Conservation (phyloP, 2,797 vertebrate genomes). For the Falco peregrinus region DNA sequence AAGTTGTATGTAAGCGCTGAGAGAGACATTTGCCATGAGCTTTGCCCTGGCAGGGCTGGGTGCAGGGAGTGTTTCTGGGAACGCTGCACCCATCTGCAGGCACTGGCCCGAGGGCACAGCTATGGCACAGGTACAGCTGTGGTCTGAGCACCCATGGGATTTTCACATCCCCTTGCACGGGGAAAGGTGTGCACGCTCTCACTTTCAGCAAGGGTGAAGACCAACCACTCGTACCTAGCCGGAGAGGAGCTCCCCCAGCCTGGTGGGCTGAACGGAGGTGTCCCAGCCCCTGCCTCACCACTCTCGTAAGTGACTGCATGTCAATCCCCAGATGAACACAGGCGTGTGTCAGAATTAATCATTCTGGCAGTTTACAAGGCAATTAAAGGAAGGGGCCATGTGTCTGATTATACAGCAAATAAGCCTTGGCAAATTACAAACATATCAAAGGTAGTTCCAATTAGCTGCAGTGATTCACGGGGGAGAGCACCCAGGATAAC, state of each 20-base stretch:
- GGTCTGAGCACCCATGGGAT: not conserved
- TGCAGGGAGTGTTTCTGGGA: not conserved
- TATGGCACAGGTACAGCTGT: accelerated
- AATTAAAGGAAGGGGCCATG: not conserved
- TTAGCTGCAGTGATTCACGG: not conserved
- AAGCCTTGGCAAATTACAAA: not conserved
- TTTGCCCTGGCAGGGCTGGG: not conserved
- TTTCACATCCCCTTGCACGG: accelerated
- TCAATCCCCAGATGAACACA: not conserved
- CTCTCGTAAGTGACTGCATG: accelerated
- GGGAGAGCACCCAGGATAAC: not conserved
- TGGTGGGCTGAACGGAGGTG: not conserved
- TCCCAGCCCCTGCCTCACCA: accelerated
- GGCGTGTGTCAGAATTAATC: not conserved
- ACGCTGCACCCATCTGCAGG: accelerated
- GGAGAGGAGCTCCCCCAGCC: not conserved
- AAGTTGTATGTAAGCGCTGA: accelerated
- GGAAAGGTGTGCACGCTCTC: accelerated
- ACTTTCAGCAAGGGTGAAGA: not conserved
- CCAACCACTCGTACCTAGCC: accelerated
- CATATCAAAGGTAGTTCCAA: not conserved
- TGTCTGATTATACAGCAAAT: conserved; percentile 26
- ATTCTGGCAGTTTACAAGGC: not conserved
- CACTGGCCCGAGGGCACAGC: accelerated
- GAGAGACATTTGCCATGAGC: accelerated